Evolutionary conservation across 2,113 vertebrate genomes (phyloP).

Genomic region (Phylloscopus trochilus): DNA sequence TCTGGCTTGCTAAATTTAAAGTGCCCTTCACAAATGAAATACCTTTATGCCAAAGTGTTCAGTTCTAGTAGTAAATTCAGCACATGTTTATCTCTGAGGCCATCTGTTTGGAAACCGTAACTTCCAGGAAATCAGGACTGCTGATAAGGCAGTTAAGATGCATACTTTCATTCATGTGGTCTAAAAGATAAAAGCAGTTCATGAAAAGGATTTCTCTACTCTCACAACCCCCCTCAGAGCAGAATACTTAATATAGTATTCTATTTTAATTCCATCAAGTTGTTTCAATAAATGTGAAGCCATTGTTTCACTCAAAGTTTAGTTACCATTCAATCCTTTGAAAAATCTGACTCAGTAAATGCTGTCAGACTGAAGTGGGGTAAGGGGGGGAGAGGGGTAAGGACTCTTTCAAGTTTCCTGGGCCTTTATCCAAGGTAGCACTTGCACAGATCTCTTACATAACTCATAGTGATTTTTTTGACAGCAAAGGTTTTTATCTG

Average conservation of each 20-base stretch:
- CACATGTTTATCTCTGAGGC: background rate
- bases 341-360: background rate
- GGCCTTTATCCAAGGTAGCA: background rate
- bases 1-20: conserved; percentile 22
- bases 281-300: background rate
- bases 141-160: background rate
- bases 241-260: background rate
- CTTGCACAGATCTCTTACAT: background rate
- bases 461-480: background rate
- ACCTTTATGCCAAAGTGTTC: background rate
- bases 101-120: background rate
- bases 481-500: background rate
- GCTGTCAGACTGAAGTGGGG: background rate
- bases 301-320: background rate
- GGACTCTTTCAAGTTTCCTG: background rate
- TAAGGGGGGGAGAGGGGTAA: background rate
- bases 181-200: background rate
- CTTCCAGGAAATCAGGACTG: background rate
- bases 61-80: background rate
- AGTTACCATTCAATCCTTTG: background rate
- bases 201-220: background rate
- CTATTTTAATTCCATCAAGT: background rate
- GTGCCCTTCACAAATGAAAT: background rate
- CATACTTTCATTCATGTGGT: background rate
- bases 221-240: background rate